Percentiles rank a stretch among this genome's conserved stretches.
phyloP scores from a whole-genome alignment of 35 echinoderm and acorn worm genomes.

The Chiridota heheva region DNA sequence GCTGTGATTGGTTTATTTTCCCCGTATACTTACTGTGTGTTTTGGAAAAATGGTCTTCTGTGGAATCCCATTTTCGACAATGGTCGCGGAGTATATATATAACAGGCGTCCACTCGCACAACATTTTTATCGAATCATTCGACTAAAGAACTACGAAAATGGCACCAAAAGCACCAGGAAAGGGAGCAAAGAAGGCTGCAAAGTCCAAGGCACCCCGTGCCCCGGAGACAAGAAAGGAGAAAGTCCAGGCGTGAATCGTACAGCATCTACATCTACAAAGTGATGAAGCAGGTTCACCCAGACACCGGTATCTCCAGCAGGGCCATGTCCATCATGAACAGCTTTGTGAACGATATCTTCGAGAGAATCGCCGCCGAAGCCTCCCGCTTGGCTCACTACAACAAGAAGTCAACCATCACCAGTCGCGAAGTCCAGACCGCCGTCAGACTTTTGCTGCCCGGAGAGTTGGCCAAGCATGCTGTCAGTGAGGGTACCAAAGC shows the following conservation, averaged over 20 bases:
- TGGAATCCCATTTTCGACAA: no score
- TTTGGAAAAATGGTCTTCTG: no score
- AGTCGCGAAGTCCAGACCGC: slow-evolving; percentile 84
- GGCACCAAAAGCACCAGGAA: slow-evolving; percentile 53
- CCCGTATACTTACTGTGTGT: no score
- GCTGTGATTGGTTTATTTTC: no score
- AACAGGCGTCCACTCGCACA: no score
- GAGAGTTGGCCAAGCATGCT: slow-evolving; percentile 92
- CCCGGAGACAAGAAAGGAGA: slow-evolving; percentile 40
- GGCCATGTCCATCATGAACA: slow-evolving; percentile 99
- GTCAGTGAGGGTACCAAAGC: slow-evolving; percentile 80
- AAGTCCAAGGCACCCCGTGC: slow-evolving; percentile 41
- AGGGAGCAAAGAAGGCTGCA: slow-evolving; percentile 72
- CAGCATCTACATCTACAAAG: slow-evolving; percentile 97
- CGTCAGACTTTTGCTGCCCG: slow-evolving; percentile 88
- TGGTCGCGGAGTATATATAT: no score
- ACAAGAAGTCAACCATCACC: slow-evolving; percentile 83
- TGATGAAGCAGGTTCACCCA: slow-evolving; percentile 95
- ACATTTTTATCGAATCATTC: no score
- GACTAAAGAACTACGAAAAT: no score
- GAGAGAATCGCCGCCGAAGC: slow-evolving; percentile 86
- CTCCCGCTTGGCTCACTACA: slow-evolving; percentile 64
- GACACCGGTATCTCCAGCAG: slow-evolving; percentile 92
- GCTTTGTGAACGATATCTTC: slow-evolving; percentile 92
- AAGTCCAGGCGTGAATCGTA: slow-evolving; percentile 71